Base-by-base conservation (phyloP, 2,888 invertebrate species). In the Drosophila helvetica region DNA sequence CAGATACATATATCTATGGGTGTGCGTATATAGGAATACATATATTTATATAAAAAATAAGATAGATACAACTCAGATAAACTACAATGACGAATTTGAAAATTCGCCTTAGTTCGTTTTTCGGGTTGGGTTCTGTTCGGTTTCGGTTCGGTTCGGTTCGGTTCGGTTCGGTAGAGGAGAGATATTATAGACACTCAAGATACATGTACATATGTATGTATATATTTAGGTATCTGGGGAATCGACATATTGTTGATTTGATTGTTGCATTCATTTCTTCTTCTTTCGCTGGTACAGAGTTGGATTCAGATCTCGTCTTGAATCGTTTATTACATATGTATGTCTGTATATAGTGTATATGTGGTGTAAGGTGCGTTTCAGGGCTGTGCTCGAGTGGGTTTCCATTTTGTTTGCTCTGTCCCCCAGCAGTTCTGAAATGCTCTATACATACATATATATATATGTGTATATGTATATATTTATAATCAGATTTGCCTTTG, bases 211-310 rank as follows among this genome's bases (percentile, higher is more conserved):
- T 30, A 30, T 50, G 10, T 27, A 12, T 46, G 10, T 42, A 7
- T 12, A 3, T 12, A 3, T 25, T n/a, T 38, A 25, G 6, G 25
- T 25, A 25, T 45, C 30, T 15, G 33, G 17, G 45, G 46, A 43
- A 9, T 27, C 48, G 33, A 60, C 70, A 76, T 80, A 75, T 56
- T 60, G 54, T 71, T 60, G 85, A 45, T 46, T 59, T 81, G 75
- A 77, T 79, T 80, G 71, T 65, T 70, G 22, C 22, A 22, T 22
- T 22, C 22, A 22, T 22, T 22, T 22, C 22, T 5, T 22, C 5
- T 5, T 22, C 22, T 22, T 22, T 22, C 22, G 22, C 22, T 22
- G 22, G 22, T 22, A 62, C 42, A 53, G 46, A 68, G 65, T 75
- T 47, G 43, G 54, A 58, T 52, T 58, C 17, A 43, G 50, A 59